These are phyloP conservation scores for Trissolcus brochymenae DNA, from an alignment of 2,888 invertebrate genomes.

Conservation along the genomic window DNA sequence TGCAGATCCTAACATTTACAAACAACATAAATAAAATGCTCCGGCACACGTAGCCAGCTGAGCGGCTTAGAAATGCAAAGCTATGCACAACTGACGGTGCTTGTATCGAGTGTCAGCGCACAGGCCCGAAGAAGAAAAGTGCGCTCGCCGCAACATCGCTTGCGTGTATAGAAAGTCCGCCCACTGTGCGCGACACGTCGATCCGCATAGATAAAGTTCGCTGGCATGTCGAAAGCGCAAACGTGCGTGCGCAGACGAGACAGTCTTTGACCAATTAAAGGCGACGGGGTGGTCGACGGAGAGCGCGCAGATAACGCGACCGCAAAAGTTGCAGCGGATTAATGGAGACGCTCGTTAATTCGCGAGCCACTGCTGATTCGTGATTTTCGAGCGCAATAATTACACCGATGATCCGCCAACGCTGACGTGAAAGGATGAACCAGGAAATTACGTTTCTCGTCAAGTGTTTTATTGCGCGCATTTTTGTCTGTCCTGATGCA, in stretches of 20 bases:
- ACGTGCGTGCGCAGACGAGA: slow-evolving; percentile 15
- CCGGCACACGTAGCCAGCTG: slow-evolving; percentile 9
- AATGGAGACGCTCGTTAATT: slow-evolving; percentile 1
- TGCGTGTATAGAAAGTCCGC: slow-evolving; percentile 68
- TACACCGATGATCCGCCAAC: too few relatives aligned
- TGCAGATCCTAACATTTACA: slow-evolving; percentile 29
- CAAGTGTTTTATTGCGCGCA: too few relatives aligned
- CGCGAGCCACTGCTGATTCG: background rate
- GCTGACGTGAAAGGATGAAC: too few relatives aligned
- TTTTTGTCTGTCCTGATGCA: too few relatives aligned
- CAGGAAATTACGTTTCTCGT: too few relatives aligned
- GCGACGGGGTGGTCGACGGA: background rate
- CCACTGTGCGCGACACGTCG: slow-evolving; percentile 67
- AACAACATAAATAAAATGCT: slow-evolving; percentile 29
- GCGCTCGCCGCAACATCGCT: slow-evolving; percentile 33
- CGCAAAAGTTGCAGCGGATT: background rate
- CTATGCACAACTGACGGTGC: slow-evolving; percentile 5
- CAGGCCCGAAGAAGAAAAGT: slow-evolving; percentile 29
- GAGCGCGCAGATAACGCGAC: background rate
- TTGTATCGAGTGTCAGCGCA: slow-evolving; percentile 28
- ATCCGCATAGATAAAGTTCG: slow-evolving; percentile 60
- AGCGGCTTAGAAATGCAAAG: slow-evolving; percentile 14
- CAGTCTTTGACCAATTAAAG: slow-evolving; percentile 8
- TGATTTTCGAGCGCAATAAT: too few relatives aligned
- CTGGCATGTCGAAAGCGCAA: slow-evolving; percentile 56